Conservation (phyloP, 2,888 invertebrate genomes). For the Gryllus longicercus region DNA sequence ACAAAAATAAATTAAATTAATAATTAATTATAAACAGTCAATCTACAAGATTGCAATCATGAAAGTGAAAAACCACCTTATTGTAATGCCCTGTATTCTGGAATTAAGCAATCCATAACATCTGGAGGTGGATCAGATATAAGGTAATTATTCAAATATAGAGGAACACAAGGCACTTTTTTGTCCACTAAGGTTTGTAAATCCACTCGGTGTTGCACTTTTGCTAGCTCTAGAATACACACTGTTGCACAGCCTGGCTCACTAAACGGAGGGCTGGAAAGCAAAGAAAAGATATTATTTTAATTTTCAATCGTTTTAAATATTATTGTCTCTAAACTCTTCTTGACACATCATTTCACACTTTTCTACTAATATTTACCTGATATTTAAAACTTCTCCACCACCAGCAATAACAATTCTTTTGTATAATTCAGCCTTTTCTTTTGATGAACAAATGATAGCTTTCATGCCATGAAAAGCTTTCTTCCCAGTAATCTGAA, state of each 20-base stretch:
- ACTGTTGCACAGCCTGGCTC: background rate
- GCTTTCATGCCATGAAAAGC: slow-evolving; percentile 55
- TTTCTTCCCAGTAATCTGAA: slow-evolving; percentile 48
- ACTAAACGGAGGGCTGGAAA: background rate
- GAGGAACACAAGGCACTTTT: background rate
- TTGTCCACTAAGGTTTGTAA: background rate
- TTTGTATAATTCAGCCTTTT: slow-evolving; percentile 59
- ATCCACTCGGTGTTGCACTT: background rate
- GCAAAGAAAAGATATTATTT: too few relatives aligned
- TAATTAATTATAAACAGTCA: too few relatives aligned
- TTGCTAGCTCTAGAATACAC: background rate
- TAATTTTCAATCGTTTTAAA: too few relatives aligned
- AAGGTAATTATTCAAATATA: background rate
- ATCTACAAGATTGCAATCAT: too few relatives aligned
- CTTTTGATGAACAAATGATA: slow-evolving; percentile 58
- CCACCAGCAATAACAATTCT: slow-evolving; percentile 75
- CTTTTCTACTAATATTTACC: slow-evolving; percentile 47
- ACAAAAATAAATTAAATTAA: too few relatives aligned
- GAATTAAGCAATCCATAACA: background rate
- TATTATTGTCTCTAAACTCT: too few relatives aligned
- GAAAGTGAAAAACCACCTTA: too few relatives aligned
- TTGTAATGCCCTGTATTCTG: background rate
- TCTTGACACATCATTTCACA: too few relatives aligned
- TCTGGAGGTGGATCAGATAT: background rate
- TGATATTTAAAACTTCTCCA: slow-evolving; percentile 61